phyloP scores from a whole-genome alignment of 1,140 invertebrate species.

The Atta colombica region DNA sequence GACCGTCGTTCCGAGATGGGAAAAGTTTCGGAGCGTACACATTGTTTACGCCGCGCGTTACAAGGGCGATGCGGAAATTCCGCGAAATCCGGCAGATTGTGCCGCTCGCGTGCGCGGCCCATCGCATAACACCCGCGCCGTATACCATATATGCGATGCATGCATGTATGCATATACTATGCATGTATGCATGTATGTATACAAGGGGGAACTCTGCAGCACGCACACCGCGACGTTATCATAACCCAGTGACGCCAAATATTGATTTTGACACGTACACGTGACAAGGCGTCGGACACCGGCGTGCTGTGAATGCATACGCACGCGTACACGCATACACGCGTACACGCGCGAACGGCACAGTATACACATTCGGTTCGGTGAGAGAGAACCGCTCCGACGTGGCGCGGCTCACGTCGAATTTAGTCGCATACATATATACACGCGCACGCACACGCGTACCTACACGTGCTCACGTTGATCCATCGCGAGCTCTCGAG shows the following conservation, averaged over 20 bases:
- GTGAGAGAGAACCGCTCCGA: slow-evolving; percentile 60
- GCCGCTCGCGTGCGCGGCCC: slow-evolving; percentile 6
- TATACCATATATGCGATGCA: background rate
- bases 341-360: background rate
- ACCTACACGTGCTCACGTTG: slow-evolving; percentile 14
- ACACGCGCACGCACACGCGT: background rate
- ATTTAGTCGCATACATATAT: slow-evolving; percentile 41
- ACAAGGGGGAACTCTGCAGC: slow-evolving; percentile 56
- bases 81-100: slow-evolving; percentile 49
- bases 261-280: slow-evolving; percentile 86
- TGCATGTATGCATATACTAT: background rate
- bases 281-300: slow-evolving; percentile 80
- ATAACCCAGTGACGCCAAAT: slow-evolving; percentile 86
- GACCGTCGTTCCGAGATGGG: slow-evolving; percentile 43
- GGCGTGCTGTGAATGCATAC: slow-evolving; percentile 44
- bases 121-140: background rate
- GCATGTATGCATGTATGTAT: slow-evolving; percentile 47
- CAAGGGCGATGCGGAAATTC: slow-evolving; percentile 58
- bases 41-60: slow-evolving; percentile 54
- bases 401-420: slow-evolving; percentile 48
- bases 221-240: slow-evolving; percentile 82
- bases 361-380: slow-evolving; percentile 34
- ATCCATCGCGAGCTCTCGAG: slow-evolving; percentile 62
- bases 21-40: slow-evolving; percentile 54
- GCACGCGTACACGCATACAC: background rate